These are phyloP conservation scores for Irena cyanogastra DNA, from an alignment of 2,113 vertebrate species.

Conservation along the genomic window DNA sequence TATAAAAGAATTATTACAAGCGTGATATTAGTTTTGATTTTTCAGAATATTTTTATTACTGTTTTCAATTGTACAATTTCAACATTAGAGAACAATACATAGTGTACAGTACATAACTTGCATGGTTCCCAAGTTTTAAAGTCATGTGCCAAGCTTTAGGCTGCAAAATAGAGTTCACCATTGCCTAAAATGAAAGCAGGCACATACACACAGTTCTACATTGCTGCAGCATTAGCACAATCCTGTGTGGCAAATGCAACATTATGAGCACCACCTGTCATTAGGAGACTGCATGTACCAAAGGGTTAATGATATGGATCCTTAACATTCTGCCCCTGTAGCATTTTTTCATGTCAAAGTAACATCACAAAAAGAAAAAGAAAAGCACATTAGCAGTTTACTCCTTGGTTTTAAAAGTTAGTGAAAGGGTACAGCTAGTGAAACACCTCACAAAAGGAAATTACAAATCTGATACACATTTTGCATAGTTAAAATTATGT, in stretches of 20 bases:
- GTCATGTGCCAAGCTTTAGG: background rate
- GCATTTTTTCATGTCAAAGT: background rate
- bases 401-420: background rate
- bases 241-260: background rate
- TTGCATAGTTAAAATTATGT: conserved; percentile 20
- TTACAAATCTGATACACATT: background rate
- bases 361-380: background rate
- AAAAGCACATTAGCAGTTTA: background rate
- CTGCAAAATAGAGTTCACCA: background rate
- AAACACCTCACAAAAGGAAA: background rate
- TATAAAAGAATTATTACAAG: background rate
- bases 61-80: conserved; percentile 32
- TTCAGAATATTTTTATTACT: conserved; percentile 51
- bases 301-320: background rate
- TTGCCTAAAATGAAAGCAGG: background rate
- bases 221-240: background rate
- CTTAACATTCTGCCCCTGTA: background rate
- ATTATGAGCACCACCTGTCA: background rate
- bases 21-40: background rate
- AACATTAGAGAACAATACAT: background rate
- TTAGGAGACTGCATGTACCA: background rate
- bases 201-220: background rate
- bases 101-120: conserved; percentile 1
- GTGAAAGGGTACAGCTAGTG: background rate
- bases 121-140: background rate